A percentile compares a stretch with the other conserved stretches of the same genome.
Conservation (phyloP, 2,797 vertebrate genomes). For the Loris lydekkerianus region DNA sequence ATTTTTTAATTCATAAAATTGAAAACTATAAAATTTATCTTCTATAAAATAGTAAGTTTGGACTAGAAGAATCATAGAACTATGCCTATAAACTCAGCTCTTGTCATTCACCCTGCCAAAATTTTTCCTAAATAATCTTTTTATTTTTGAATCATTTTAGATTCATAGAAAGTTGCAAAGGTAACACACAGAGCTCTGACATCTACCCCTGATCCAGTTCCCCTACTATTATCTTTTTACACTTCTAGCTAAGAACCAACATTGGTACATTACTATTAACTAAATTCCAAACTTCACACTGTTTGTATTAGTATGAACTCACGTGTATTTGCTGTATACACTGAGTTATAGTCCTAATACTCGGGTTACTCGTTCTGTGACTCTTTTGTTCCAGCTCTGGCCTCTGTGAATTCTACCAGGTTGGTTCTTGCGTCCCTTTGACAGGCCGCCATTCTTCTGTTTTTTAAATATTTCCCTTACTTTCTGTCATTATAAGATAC, state of each 20-base stretch:
- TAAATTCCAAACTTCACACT: background rate
- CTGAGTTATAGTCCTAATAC: background rate
- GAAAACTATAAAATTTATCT: constrained; percentile 2
- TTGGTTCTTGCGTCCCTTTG: background rate
- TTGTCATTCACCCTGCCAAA: background rate
- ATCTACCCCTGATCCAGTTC: background rate
- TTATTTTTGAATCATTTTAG: constrained; percentile 8
- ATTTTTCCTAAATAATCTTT: background rate
- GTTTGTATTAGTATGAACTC: background rate
- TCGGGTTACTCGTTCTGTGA: background rate
- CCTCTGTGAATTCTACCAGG: background rate
- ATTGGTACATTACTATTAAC: background rate
- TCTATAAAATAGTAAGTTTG: background rate
- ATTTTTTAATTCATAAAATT: constrained; percentile 36
- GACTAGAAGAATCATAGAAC: background rate
- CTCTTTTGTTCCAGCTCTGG: background rate
- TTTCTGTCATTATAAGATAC: background rate
- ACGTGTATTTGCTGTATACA: background rate
- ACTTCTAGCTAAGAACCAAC: constrained; percentile 1
- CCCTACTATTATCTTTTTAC: background rate
- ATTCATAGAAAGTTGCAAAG: constrained; percentile 33
- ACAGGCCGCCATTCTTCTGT: background rate
- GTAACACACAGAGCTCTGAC: background rate
- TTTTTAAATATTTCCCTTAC: background rate
- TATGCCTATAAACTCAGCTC: background rate